phyloP scores from a whole-genome alignment of 2,113 vertebrate species.

The Mungos mungo region DNA sequence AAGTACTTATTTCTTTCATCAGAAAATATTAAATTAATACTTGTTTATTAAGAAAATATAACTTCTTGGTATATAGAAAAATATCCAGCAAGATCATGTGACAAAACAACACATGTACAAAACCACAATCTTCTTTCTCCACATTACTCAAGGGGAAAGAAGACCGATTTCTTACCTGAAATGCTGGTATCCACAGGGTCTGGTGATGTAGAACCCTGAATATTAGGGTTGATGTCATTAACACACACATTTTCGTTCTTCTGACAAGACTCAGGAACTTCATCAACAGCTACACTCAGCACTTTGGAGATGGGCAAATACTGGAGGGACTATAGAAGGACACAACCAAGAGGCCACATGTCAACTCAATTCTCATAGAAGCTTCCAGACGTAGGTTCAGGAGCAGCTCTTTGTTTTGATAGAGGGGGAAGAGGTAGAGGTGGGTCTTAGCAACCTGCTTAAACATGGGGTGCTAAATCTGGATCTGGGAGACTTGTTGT shows the following conservation, averaged over 20 bases:
- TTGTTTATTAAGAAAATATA: background rate
- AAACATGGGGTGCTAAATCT: background rate
- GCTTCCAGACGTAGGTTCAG: background rate
- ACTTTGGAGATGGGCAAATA: slow-evolving; percentile 83
- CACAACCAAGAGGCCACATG: background rate
- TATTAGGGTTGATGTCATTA: slow-evolving; percentile 10
- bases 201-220: slow-evolving; percentile 21
- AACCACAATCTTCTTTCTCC: background rate
- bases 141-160: background rate
- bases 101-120: background rate
- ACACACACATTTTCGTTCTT: slow-evolving; percentile 50
- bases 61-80: background rate
- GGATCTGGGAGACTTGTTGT: background rate
- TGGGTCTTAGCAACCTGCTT: background rate
- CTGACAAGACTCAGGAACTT: slow-evolving; percentile 14
- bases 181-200: background rate
- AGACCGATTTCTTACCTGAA: slow-evolving; percentile 66
- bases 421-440: background rate
- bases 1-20: background rate
- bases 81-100: background rate
- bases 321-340: slow-evolving; percentile 81
- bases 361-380: background rate
- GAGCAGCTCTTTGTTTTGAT: background rate
- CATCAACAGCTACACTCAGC: slow-evolving; percentile 56
- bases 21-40: background rate